These are phyloP conservation scores for Epinotia bilunana DNA, from an alignment of 2,888 invertebrate genomes.

Conservation along the genomic window DNA sequence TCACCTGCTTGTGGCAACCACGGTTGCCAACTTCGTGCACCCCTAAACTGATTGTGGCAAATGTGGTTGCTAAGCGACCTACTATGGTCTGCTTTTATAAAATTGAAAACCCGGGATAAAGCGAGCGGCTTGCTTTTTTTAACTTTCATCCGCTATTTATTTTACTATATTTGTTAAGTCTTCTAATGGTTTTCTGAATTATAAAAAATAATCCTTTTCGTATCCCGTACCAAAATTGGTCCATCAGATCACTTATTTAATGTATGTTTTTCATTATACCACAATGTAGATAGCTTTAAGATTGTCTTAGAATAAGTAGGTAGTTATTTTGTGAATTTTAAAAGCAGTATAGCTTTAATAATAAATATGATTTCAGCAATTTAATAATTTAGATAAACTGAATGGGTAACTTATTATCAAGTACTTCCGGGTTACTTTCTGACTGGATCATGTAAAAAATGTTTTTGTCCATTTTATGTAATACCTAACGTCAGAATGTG, in stretches of 20 bases:
- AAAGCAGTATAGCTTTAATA: not conserved
- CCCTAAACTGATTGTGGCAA: too few species aligned
- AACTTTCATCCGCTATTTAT: not conserved
- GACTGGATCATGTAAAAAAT: too few species aligned
- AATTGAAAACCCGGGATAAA: too few species aligned
- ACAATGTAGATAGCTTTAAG: constrained; percentile 23
- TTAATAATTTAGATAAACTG: not conserved
- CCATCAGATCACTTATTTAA: too few species aligned
- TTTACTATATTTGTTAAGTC: not conserved
- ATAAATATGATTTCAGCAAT: not conserved
- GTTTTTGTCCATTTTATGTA: too few species aligned
- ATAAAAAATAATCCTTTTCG: not conserved
- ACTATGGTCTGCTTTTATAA: too few species aligned
- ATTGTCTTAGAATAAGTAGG: constrained; percentile 24
- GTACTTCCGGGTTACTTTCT: not conserved
- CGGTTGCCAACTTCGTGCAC: too few species aligned
- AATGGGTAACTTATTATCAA: not conserved
- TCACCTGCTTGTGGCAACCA: not conserved
- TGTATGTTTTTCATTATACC: not conserved
- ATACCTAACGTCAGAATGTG: not conserved
- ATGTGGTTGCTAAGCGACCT: too few species aligned
- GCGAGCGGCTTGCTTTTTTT: not conserved
- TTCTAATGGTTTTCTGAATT: not conserved
- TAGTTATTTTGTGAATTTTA: constrained; percentile 7
- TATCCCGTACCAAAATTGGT: too few species aligned